Conservation (phyloP, 2,888 invertebrate genomes). For the Ctenicera cuprea region DNA sequence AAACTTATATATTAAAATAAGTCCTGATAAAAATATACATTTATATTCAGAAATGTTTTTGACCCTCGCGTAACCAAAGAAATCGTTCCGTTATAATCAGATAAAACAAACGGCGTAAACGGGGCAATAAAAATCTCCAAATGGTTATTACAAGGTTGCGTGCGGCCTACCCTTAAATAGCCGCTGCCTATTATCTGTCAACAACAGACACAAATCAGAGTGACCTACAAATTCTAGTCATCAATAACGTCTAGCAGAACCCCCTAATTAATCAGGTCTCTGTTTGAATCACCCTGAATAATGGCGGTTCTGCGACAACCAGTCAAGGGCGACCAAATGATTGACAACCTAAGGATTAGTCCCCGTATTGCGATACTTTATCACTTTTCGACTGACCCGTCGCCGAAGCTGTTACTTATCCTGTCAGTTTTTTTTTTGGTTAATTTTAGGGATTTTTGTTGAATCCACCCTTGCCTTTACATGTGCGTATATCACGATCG, state of each 20-base stretch:
- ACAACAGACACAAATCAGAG: slow-evolving; percentile 67
- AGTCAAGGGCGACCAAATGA: slow-evolving; percentile 50
- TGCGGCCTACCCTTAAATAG: slow-evolving; percentile 54
- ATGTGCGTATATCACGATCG: neutral
- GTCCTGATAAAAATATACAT: slow-evolving; percentile 19
- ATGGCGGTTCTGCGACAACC: slow-evolving; percentile 56
- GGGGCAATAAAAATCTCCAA: slow-evolving; percentile 60
- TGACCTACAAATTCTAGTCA: slow-evolving; percentile 67
- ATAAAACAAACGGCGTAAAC: slow-evolving; percentile 53
- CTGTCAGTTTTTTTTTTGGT: slow-evolving; percentile 22
- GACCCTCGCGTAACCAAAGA: slow-evolving; percentile 23
- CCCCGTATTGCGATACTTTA: slow-evolving; percentile 46
- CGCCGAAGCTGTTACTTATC: slow-evolving; percentile 28
- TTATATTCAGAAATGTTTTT: slow-evolving; percentile 32
- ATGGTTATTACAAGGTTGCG: slow-evolving; percentile 55
- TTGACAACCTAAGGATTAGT: slow-evolving; percentile 48
- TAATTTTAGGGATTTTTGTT: slow-evolving; percentile 15
- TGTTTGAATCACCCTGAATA: slow-evolving; percentile 59
- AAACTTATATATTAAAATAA: slow-evolving; percentile 25
- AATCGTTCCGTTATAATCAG: slow-evolving; percentile 36
- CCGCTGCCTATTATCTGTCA: slow-evolving; percentile 64
- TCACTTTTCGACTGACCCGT: slow-evolving; percentile 44
- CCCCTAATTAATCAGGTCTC: slow-evolving; percentile 65
- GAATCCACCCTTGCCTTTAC: neutral
- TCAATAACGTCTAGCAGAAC: slow-evolving; percentile 64